A percentile compares a stretch with the other conserved stretches of the same genome.
Conservation (phyloP, 2,888 invertebrate genomes). For the Itoplectis maculator region DNA sequence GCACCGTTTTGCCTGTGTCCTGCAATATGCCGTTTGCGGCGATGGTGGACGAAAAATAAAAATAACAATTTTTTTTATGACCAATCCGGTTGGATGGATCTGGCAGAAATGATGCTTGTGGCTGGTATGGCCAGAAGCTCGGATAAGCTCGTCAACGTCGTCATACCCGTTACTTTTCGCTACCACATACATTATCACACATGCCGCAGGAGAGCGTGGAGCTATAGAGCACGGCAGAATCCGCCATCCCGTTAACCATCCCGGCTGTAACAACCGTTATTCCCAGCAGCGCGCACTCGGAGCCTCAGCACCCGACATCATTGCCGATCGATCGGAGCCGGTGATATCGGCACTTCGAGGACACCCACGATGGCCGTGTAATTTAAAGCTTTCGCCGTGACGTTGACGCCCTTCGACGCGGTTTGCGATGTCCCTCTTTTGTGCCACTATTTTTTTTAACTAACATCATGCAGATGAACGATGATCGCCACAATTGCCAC, state of each 20-base stretch:
- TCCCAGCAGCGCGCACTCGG: neutral
- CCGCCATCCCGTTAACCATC: conserved; percentile 22
- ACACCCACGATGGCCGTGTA: conserved; percentile 34
- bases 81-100: neutral
- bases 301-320: conserved; percentile 46
- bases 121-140: conserved; percentile 2
- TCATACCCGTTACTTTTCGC: conserved; percentile 27
- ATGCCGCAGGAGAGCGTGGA: conserved; percentile 1
- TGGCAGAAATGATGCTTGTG: neutral
- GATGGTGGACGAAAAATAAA: neutral
- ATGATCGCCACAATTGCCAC: neutral
- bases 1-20: too few species aligned
- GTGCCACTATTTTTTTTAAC: neutral
- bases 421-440: neutral
- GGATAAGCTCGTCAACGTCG: conserved; percentile 25
- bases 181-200: conserved; percentile 33
- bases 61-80: neutral
- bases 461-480: neutral
- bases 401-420: conserved; percentile 5
- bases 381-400: conserved; percentile 48
- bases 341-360: conserved; percentile 50
- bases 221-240: conserved; percentile 1
- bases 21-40: too few species aligned
- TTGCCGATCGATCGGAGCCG: conserved; percentile 50
- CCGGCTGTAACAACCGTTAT: conserved; percentile 20